Conservation (phyloP, 1,140 invertebrate genomes). For the Oppia nitens region DNA sequence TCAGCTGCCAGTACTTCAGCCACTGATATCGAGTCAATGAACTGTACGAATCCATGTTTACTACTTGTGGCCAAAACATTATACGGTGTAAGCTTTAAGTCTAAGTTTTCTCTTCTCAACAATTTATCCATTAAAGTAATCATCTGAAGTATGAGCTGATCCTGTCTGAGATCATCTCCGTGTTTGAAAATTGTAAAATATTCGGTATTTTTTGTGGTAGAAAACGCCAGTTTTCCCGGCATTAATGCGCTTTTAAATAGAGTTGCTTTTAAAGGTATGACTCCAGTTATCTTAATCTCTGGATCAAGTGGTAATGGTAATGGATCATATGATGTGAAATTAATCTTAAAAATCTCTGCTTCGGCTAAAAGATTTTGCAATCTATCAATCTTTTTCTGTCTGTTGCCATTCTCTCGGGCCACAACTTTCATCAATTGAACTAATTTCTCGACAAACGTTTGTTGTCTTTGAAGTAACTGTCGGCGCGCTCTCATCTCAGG, state of each 20-base stretch:
- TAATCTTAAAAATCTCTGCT: slow-evolving; percentile 57
- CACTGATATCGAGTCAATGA: slow-evolving; percentile 81
- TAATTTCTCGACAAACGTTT: slow-evolving; percentile 75
- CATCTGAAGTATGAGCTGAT: slow-evolving; percentile 89
- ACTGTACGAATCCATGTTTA: slow-evolving; percentile 90
- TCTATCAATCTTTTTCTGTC: slow-evolving; percentile 71
- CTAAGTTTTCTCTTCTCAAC: slow-evolving; percentile 75
- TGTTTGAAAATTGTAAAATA: slow-evolving; percentile 97
- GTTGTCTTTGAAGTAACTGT: slow-evolving; percentile 56
- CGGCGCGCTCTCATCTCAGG: slow-evolving; percentile 47
- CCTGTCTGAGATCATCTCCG: slow-evolving; percentile 95
- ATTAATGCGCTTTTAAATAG: slow-evolving; percentile 94
- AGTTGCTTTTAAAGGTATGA: slow-evolving; percentile 62
- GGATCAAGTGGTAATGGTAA: slow-evolving; percentile 73
- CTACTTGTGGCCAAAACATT: slow-evolving; percentile 81
- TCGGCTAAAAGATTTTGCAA: slow-evolving; percentile 64
- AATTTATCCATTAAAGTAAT: slow-evolving; percentile 93
- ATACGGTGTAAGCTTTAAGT: slow-evolving; percentile 88
- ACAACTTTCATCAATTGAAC: slow-evolving; percentile 77
- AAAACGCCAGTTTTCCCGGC: slow-evolving; percentile 88
- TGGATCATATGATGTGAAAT: slow-evolving; percentile 71
- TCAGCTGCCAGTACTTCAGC: slow-evolving; percentile 70
- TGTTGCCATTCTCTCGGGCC: slow-evolving; percentile 73
- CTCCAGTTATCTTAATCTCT: slow-evolving; percentile 68
- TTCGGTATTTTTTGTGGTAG: slow-evolving; percentile 57